A percentile compares a stretch with the other conserved stretches of the same genome.
Conservation (phyloP, 2,113 vertebrate genomes). For the Castor canadensis region DNA sequence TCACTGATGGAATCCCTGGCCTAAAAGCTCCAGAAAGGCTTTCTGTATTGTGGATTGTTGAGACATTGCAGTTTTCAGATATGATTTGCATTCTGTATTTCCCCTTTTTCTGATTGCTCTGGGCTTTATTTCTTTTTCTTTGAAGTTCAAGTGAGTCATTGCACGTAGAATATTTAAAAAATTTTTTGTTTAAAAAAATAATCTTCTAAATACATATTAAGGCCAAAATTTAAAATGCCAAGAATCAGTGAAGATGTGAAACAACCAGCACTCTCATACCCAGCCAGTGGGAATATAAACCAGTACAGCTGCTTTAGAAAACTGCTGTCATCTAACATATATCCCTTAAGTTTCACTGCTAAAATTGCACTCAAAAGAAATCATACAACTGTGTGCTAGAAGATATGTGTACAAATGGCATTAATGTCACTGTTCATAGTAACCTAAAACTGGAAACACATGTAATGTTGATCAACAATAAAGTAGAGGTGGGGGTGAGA, state of each 20-base stretch:
- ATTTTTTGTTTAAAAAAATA: too few relatives aligned
- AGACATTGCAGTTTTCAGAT: neutral
- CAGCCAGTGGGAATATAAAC: neutral
- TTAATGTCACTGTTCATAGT: neutral
- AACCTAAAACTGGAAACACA: neutral
- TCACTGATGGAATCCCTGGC: neutral
- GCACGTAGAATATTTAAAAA: too few relatives aligned
- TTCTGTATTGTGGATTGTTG: neutral
- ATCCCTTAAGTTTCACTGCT: neutral
- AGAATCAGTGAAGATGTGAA: neutral
- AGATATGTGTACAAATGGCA: neutral
- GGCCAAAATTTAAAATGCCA: neutral
- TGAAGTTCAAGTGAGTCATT: neutral
- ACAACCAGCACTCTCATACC: accelerated
- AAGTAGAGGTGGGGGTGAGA: too few relatives aligned
- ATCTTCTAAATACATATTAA: neutral
- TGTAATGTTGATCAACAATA: neutral
- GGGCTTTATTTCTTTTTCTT: neutral
- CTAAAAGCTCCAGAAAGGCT: neutral
- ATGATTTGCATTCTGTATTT: neutral
- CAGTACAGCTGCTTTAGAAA: neutral
- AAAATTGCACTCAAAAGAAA: neutral
- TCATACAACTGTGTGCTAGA: neutral
- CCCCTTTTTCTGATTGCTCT: neutral
- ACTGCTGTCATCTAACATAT: neutral